These are phyloP conservation scores for Drosophila insularis DNA, from an alignment of 1,140 invertebrate species.

Conservation along the genomic window DNA sequence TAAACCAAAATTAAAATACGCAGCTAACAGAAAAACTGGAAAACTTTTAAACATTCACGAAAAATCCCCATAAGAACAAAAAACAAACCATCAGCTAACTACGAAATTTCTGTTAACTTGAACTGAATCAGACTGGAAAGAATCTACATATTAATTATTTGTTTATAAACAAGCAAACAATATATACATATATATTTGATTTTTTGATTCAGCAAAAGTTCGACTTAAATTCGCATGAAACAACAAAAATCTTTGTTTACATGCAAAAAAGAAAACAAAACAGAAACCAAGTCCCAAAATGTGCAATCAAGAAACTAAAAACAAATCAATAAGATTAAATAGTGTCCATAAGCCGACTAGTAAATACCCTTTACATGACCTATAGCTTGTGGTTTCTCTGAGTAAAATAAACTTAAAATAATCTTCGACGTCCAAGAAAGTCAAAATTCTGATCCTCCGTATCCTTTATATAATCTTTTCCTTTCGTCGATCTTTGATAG, in stretches of 20 bases:
- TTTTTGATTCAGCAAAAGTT: conserved; percentile 75
- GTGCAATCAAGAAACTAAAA: conserved; percentile 5
- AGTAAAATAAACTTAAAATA: too few species aligned
- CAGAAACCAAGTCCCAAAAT: conserved; percentile 20
- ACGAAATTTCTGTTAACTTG: conserved; percentile 34
- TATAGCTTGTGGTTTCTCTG: too few species aligned
- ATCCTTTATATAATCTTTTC: too few species aligned
- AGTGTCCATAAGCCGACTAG: neutral
- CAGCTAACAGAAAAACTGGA: conserved; percentile 56
- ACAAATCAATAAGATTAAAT: neutral
- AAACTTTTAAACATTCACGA: conserved; percentile 40
- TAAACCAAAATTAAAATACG: conserved; percentile 23
- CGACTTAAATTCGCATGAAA: conserved; percentile 14
- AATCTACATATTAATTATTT: conserved; percentile 64
- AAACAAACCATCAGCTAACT: conserved; percentile 11
- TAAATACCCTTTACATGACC: neutral
- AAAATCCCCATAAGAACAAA: conserved; percentile 10
- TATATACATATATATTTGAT: conserved; percentile 10
- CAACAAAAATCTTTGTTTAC: conserved; percentile 43
- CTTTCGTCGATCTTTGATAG: too few species aligned
- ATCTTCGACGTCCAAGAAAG: too few species aligned
- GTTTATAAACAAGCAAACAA: conserved; percentile 35
- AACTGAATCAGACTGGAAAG: conserved; percentile 53
- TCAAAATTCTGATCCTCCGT: too few species aligned
- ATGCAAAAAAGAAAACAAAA: conserved; percentile 6